A percentile compares a stretch with the other conserved stretches of the same genome.
phyloP scores from a whole-genome alignment of 2,888 invertebrate species.

The Leptarthrus brevirostris region DNA sequence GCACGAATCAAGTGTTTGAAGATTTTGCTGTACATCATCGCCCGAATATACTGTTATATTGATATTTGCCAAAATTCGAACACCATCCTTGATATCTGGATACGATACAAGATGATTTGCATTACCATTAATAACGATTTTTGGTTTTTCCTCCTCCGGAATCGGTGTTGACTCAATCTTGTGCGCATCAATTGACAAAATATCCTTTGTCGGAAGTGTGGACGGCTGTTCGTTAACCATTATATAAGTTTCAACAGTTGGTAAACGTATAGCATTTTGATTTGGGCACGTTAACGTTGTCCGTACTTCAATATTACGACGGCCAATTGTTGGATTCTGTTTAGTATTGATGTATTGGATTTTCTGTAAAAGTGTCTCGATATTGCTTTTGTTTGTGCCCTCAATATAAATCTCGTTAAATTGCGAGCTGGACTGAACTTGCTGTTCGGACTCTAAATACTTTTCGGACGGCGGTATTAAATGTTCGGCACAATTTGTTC shows the following conservation, averaged over 20 bases:
- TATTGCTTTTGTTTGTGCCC: conserved; percentile 89
- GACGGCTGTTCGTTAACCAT: conserved; percentile 63
- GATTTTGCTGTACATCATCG: conserved; percentile 60
- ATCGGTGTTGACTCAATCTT: conserved; percentile 5
- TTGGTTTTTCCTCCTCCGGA: conserved; percentile 52
- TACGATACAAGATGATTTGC: conserved; percentile 66
- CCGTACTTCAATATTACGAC: conserved; percentile 75
- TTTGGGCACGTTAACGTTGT: conserved; percentile 64
- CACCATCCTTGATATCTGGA: conserved; percentile 72
- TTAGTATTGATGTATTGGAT: conserved; percentile 93
- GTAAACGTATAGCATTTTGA: conserved; percentile 63
- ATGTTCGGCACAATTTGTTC: conserved; percentile 65
- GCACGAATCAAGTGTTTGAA: conserved; percentile 88
- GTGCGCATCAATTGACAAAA: conserved; percentile 11
- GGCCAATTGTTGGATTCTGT: conserved; percentile 93
- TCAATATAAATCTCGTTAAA: conserved; percentile 87
- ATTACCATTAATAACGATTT: conserved; percentile 59
- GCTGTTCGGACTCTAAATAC: conserved; percentile 81
- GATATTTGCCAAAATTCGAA: conserved; percentile 88
- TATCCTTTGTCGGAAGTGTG: conserved; percentile 22
- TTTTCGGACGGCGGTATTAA: conserved; percentile 74
- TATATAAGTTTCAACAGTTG: conserved; percentile 65
- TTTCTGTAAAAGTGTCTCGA: conserved; percentile 85
- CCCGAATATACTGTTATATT: conserved; percentile 74
- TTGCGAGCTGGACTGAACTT: conserved; percentile 74